Base-by-base conservation (phyloP, 1,140 invertebrate species). In the Rhopalosiphum padi region DNA sequence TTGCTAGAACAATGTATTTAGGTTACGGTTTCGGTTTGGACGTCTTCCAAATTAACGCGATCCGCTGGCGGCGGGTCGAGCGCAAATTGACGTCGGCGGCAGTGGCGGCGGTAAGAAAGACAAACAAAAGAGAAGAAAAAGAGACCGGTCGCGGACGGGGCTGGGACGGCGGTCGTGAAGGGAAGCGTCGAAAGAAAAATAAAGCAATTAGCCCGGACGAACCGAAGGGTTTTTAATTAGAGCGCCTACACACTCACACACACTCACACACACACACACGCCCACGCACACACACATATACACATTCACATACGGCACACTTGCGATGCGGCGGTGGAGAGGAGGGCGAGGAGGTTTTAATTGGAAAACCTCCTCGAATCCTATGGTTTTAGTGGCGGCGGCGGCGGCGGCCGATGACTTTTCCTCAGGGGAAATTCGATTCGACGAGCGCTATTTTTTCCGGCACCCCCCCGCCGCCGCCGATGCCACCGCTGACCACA, bases 201-300 rank as follows among this genome's bases (percentile, higher is more conserved):
- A 93, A 93, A 93, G 91, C 91, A 93, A 93, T 93, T 93, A 93
- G 91, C 91, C 46, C 30, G 91, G 82, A 83, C 91, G 82, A 86
- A 85, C 91, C 91, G 91, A 93, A 93, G 91, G 91, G 91, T 86
- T 93, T 93, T 93, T 93, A 93, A 93, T 93, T 93, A 93, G 91
- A 93, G 91, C 91, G 77, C 48, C 91, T 93, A 86, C 68, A 86
- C 77, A 83, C 68, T 35, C 68, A 6, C 35, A 46, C 51, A 53
- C 30, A 85, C 77, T 41, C 60, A 48, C 48, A 0, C n/a, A 0
- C 48, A 23, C 46, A 9, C n/a, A 5, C 48, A 0, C n/a, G 0
- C 48, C 9, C 46, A 9, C n/a, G 1, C 48, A n/a, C 6, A 90
- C 30, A 68, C 8, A 83, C 46, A 30, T 46, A 83, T 35, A 53